phyloP scores from a whole-genome alignment of 2,888 invertebrate genomes.

The Ashinkailepas kermadecensis region DNA sequence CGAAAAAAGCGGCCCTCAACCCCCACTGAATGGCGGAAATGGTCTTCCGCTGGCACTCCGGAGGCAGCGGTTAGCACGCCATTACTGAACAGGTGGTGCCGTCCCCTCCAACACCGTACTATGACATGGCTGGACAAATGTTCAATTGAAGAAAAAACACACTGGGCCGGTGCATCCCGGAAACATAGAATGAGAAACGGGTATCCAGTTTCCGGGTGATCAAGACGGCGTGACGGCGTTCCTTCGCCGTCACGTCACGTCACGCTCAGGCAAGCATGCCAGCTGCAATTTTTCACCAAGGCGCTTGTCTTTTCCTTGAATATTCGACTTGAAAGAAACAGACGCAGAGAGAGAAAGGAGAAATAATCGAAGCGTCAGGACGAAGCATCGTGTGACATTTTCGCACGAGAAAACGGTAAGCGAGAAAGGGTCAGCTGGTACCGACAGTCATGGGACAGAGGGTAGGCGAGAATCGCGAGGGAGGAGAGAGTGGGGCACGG shows the following conservation, averaged over 20 bases:
- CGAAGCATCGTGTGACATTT: not conserved
- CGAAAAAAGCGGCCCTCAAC: not conserved
- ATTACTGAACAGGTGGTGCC: not conserved
- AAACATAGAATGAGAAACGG: not conserved
- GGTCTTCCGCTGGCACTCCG: not conserved
- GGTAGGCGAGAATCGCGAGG: not conserved
- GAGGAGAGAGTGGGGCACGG: not conserved
- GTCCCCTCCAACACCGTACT: not conserved
- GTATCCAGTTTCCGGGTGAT: not conserved
- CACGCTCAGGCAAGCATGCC: not conserved
- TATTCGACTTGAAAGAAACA: not conserved
- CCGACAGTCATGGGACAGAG: not conserved
- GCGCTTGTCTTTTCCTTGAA: not conserved
- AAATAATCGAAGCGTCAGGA: not conserved
- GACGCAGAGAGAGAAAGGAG: not conserved
- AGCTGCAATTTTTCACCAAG: not conserved
- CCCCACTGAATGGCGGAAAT: not conserved
- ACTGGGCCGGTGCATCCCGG: not conserved
- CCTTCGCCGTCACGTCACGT: too few species aligned
- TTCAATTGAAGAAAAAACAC: not conserved
- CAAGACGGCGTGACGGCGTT: not conserved
- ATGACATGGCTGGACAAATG: not conserved
- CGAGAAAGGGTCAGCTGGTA: not conserved
- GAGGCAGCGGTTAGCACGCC: not conserved
- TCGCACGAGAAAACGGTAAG: not conserved